Base-by-base conservation (phyloP, 2,888 invertebrate species). In the Rhabditophanes sp. region DNA sequence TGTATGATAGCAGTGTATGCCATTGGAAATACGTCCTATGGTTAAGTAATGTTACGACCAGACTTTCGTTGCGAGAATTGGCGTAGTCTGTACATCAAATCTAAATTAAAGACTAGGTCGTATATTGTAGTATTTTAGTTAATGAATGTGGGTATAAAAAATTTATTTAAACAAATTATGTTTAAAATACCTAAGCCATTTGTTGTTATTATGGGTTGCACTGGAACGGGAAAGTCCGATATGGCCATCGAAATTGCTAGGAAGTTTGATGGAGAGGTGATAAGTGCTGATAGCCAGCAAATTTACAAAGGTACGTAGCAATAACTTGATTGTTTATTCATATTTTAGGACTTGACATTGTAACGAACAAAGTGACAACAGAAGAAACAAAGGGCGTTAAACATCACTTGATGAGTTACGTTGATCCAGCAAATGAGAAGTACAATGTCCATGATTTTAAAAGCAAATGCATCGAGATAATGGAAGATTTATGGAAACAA, bases 261-360 rank as follows among this genome's bases (percentile, higher is more conserved):
- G 56, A 76, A 50, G 27, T 57, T 49, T 33, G 41, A 46, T 21
- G 60, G 60, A 32, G 60, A 60, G 33, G 45, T 96, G 37, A 80
- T 96, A 40, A 88, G 87, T 63, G 88, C 90, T 0, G 96, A 96
- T 75, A 88, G 93, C 14, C 93, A 96, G 88, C 96, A 96, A 84
- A 78, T 96, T 19, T 96, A 96, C 72, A 80, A 79, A 67, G 82
- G 83, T 53, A 19, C 20, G 27, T 2, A 16, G 4, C 8, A 16
- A 12, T 35, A 8, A 2, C 12, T 14, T 3, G 14, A 14, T 28
- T 25, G 7, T 30, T 5, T 30, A 11, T 23, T 15, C 7, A 4
- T 9, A 21, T 29, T 44, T 25, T 12, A 57, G 57, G 56, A 0
- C 41, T 60, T 25, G 59, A 60, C 31, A 57, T 60, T 20, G 58